Evolutionary conservation across 2,113 vertebrate species (phyloP), one percentile per base, ranked within the genome.

Genomic region (Vimba vimba): DNA sequence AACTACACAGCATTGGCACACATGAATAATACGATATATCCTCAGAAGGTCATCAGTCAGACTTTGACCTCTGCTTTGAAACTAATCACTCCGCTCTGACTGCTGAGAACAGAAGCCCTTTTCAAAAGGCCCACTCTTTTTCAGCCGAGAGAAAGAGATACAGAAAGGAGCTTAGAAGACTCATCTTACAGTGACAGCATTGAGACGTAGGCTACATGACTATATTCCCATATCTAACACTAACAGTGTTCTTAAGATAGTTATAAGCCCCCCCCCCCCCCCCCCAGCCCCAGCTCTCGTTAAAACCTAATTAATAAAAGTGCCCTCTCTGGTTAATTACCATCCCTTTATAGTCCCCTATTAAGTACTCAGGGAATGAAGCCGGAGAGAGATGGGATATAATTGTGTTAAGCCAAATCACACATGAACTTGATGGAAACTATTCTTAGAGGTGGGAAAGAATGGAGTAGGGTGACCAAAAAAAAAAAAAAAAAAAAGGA

Each of bases 321-420:
- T 89, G 90, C 90, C 91, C 92, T 92, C 90, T 84, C 74, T 87
- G 90, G 92, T 93, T 94, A 94, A 93, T 93, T 94, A 92, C 90
- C 90, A 92, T 83, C 92, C 91, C 68, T 92, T 94, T 93, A 94
- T 93, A 94, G 92, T 90, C 81, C 82, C 87, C 85, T 60, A 86
- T 87, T 85, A 84, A 79, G 89, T 90, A 86, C 93, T 89, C 76
- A 73, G 90, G 90, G 90, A 92, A 88, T 84, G 84, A 84, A 88
- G 89, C 88, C 57, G 81, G 84, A 80, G 86, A 90, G 78, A 82
- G 88, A 88, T 62, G 84, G 81, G 79, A 87, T 92, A 89, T 92
- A 91, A 92, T 89, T 93, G 91, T 91, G 91, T 91, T 93, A 91
- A 92, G 87, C 89, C 92, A 92, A 92, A 91, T 93, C 91, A 92